A percentile compares a stretch with the other conserved stretches of the same genome.
Conservation (phyloP, 1,140 invertebrate genomes). For the Leptopilina clavipes region DNA sequence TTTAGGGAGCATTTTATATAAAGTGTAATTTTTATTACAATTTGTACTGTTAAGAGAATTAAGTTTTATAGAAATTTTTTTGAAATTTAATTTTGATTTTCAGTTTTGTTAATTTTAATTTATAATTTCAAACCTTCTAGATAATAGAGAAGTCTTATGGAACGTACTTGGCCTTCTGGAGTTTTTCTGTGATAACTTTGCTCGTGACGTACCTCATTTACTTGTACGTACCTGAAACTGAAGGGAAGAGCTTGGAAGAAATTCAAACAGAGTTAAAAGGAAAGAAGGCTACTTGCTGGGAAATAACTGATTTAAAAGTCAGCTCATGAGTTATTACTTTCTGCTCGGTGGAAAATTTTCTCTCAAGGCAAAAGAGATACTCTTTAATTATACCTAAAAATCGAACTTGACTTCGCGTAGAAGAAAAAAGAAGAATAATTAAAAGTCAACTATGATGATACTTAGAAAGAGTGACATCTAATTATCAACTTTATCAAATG, state of each 20-base stretch:
- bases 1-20: too few relatives aligned
- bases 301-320: constrained; percentile 43
- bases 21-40: not conserved
- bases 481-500: not conserved
- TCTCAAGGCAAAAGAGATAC: not conserved
- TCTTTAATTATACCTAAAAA: constrained; percentile 10
- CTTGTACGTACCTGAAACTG: constrained; percentile 80
- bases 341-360: constrained; percentile 28
- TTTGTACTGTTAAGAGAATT: not conserved
- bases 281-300: constrained; percentile 41
- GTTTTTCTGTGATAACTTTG: constrained; percentile 76
- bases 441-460: constrained; percentile 26
- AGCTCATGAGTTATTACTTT: constrained; percentile 15
- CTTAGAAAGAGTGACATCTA: constrained; percentile 20
- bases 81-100: not conserved
- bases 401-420: constrained; percentile 25
- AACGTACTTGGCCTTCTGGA: constrained; percentile 76
- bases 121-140: constrained; percentile 51
- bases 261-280: constrained; percentile 71
- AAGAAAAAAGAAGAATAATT: constrained; percentile 30
- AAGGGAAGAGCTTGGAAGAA: constrained; percentile 79
- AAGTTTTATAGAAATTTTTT: too few relatives aligned
- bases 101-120: constrained; percentile 35
- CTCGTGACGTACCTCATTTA: constrained; percentile 76
- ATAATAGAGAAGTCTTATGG: constrained; percentile 71